A percentile compares a stretch with the other conserved stretches of the same genome.
Evolutionary conservation across 2,797 vertebrate genomes (phyloP).

Genomic region (Syngnathus acus): DNA sequence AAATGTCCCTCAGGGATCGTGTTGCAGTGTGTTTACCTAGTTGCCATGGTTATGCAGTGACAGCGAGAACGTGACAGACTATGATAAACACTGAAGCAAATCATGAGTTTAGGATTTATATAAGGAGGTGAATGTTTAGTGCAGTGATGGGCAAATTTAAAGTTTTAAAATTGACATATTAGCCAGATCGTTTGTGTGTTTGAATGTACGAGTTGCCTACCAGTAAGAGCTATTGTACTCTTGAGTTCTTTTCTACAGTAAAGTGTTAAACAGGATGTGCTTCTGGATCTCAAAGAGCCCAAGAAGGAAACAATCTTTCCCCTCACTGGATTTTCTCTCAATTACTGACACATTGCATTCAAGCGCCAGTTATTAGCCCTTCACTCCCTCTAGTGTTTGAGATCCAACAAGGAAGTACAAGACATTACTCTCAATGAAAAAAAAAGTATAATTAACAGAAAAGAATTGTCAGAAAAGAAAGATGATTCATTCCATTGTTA

Average conservation of each 20-base stretch:
- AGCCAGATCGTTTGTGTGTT: background rate
- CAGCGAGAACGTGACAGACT: background rate
- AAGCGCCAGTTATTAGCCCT: conserved; percentile 8
- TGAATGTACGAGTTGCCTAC: conserved; percentile 21
- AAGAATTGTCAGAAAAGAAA: background rate
- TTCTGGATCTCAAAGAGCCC: conserved; percentile 18
- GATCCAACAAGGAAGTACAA: conserved; percentile 8
- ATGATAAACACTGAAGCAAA: background rate
- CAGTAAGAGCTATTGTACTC: conserved; percentile 29
- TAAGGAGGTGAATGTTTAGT: background rate
- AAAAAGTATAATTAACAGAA: background rate
- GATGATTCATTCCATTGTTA: conserved; percentile 8
- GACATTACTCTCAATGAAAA: conserved; percentile 21
- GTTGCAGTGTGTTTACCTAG: conserved; percentile 20
- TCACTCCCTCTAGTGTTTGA: conserved; percentile 40
- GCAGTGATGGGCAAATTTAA: background rate
- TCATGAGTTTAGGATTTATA: background rate
- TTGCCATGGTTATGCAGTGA: conserved; percentile 26
- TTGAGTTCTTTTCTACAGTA: conserved; percentile 16
- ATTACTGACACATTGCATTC: background rate
- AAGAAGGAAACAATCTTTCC: background rate
- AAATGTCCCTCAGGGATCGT: conserved; percentile 15
- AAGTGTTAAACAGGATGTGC: conserved; percentile 24
- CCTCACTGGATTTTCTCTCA: conserved; percentile 5
- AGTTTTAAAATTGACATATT: background rate